phyloP scores from a whole-genome alignment of 2,797 vertebrate species.

The Ctenochaetus hawaiiensis region DNA sequence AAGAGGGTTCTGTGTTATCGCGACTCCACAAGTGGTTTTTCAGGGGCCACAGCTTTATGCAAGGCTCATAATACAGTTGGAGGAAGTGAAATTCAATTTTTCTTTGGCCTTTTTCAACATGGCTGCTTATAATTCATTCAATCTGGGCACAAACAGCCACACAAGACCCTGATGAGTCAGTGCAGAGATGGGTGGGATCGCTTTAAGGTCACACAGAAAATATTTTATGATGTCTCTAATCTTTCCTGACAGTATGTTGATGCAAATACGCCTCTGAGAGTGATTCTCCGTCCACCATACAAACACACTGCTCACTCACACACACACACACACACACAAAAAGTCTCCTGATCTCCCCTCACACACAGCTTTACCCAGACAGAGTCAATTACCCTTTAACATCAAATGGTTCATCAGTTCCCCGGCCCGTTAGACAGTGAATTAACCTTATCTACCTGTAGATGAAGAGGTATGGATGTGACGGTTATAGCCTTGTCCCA shows the following conservation, averaged over 20 bases:
- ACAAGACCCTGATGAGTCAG: constrained; percentile 29
- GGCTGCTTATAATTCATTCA: not conserved
- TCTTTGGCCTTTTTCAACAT: not conserved
- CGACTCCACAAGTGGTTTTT: not conserved
- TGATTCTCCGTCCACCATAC: constrained; percentile 19
- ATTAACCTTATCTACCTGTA: constrained; percentile 82
- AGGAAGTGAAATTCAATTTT: not conserved
- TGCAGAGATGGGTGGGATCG: constrained; percentile 27
- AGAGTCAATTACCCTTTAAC: constrained; percentile 83
- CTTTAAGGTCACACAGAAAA: constrained; percentile 62
- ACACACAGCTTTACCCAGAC: constrained; percentile 49
- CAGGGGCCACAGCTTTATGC: not conserved
- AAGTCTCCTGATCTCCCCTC: constrained; percentile 26
- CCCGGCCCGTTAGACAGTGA: constrained; percentile 71
- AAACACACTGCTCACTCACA: constrained; percentile 34
- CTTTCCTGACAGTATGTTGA: constrained; percentile 55
- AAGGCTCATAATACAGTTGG: not conserved
- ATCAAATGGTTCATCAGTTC: constrained; percentile 75
- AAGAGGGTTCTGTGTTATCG: not conserved
- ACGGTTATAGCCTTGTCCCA: constrained; percentile 44
- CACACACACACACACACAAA: constrained; percentile 16
- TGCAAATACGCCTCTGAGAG: constrained; percentile 29
- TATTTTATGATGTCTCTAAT: constrained; percentile 66
- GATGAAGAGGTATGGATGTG: constrained; percentile 70
- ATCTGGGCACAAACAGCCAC: constrained; percentile 1